Evolutionary conservation across 1,140 invertebrate species (phyloP).

Genomic region (Colletes gigas): DNA sequence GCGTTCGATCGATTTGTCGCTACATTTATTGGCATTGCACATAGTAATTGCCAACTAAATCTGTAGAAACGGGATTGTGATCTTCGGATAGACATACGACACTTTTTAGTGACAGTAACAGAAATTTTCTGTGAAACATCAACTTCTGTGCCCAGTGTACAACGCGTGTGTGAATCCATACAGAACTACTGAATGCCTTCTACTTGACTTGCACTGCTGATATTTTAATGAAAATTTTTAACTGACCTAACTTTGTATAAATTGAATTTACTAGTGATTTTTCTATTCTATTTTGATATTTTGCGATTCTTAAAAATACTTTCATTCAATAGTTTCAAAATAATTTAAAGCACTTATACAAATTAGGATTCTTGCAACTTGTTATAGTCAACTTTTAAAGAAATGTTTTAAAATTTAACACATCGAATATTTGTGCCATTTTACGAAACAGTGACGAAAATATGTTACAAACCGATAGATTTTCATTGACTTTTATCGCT

Average conservation of each 20-base stretch:
- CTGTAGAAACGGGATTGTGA: neutral
- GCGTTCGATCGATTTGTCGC: constrained; percentile 52
- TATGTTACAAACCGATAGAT: neutral
- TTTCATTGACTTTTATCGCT: neutral
- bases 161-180: neutral
- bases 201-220: neutral
- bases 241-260: neutral
- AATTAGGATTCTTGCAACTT: neutral
- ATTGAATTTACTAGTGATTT: neutral
- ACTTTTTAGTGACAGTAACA: neutral
- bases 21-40: constrained; percentile 32
- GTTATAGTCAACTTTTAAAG: neutral
- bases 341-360: neutral
- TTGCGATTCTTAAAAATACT: neutral
- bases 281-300: neutral
- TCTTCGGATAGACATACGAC: neutral
- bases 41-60: neutral
- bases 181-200: neutral
- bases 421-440: neutral
- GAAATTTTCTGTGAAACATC: constrained; percentile 15
- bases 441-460: neutral
- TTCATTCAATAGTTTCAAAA: neutral
- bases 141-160: neutral
- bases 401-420: neutral
- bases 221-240: neutral